Conservation (phyloP, 2,888 invertebrate species). For the Leucophenga montana region DNA sequence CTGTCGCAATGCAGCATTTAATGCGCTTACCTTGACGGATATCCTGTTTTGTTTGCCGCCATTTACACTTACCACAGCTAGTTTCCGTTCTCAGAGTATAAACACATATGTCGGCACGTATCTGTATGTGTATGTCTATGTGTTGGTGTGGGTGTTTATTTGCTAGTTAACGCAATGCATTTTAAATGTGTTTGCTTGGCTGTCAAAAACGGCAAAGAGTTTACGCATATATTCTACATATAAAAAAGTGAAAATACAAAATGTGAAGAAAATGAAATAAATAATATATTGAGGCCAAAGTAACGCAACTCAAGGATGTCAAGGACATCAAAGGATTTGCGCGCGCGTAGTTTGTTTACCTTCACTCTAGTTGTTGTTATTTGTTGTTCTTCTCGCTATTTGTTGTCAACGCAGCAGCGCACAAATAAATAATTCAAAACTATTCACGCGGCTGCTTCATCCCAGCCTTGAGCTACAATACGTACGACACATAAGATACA, state of each 20-base stretch:
- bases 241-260: neutral
- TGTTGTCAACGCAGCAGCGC: neutral
- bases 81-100: too few relatives aligned
- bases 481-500: too few relatives aligned
- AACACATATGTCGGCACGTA: too few relatives aligned
- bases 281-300: neutral
- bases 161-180: constrained; percentile 18
- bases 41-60: constrained; percentile 16
- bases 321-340: constrained; percentile 13
- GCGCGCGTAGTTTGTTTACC: neutral
- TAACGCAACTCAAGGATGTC: neutral
- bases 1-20: neutral
- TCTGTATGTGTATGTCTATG: neutral
- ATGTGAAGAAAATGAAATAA: neutral
- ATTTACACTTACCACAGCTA: neutral
- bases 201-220: neutral
- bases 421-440: constrained; percentile 22
- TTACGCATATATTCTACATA: neutral
- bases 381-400: neutral
- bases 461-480: too few relatives aligned
- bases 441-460: constrained; percentile 11
- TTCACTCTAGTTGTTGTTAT: neutral
- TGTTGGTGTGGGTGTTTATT: neutral
- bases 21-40: constrained; percentile 23
- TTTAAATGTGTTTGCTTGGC: constrained; percentile 14